phyloP scores from a whole-genome alignment of 2,797 vertebrate species.

The Nothura maculosa region DNA sequence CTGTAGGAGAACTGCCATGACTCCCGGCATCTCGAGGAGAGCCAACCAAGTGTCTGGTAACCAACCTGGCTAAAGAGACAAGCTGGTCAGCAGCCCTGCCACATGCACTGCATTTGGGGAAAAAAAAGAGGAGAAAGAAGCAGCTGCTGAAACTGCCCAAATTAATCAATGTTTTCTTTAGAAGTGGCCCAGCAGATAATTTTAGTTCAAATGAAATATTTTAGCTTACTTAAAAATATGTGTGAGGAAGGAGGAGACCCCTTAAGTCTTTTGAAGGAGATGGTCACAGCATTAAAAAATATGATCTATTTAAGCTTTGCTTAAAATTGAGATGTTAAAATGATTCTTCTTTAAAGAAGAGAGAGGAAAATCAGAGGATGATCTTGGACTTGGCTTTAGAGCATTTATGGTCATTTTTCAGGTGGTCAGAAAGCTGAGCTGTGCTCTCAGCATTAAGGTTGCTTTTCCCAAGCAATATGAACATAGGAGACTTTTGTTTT shows the following conservation, averaged over 20 bases:
- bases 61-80: not conserved
- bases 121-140: not conserved
- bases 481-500: accelerated
- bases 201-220: not conserved
- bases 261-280: not conserved
- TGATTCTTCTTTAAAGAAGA: not conserved
- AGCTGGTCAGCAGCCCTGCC: not conserved
- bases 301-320: not conserved
- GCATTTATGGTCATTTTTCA: not conserved
- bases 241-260: not conserved
- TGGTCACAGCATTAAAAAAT: not conserved
- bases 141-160: not conserved
- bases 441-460: not conserved
- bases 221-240: not conserved
- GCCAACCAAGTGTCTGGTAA: accelerated
- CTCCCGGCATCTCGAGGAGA: not conserved
- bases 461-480: not conserved
- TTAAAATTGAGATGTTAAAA: not conserved
- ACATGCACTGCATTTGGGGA: accelerated
- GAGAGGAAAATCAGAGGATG: not conserved
- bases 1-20: not conserved
- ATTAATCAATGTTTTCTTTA: not conserved
- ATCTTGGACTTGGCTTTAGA: not conserved
- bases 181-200: not conserved
- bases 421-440: not conserved